Evolutionary conservation across 64 coral and sea anemone genomes (phyloP).

Genomic region (Stichodactyla helianthus): DNA sequence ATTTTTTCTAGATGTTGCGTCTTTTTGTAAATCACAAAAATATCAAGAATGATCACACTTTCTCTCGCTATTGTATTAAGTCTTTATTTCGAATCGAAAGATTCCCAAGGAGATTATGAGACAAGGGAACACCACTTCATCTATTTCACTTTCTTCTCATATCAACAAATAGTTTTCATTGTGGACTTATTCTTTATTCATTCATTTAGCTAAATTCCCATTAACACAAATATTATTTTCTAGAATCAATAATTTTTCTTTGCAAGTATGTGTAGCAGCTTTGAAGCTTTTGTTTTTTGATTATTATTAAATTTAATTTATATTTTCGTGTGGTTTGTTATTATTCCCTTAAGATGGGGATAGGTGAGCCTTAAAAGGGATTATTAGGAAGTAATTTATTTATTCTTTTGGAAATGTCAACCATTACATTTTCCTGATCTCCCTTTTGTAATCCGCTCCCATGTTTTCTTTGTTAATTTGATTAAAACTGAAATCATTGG

Average conservation of each 20-base stretch:
- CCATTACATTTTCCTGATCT: neutral
- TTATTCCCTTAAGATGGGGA: neutral
- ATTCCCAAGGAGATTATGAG: too few relatives aligned
- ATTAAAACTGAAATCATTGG: neutral
- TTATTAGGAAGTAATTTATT: neutral
- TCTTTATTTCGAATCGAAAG: too few relatives aligned
- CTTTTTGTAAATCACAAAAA: neutral
- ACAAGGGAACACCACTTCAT: too few relatives aligned
- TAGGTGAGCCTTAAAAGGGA: neutral
- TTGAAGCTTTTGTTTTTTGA: neutral
- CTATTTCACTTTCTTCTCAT: neutral
- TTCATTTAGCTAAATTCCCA: neutral
- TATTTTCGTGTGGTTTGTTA: neutral
- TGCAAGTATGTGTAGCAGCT: neutral
- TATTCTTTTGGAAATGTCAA: neutral
- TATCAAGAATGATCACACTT: too few relatives aligned
- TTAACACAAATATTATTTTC: neutral
- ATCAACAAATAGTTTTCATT: too few relatives aligned
- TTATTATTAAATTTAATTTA: conserved; percentile 16
- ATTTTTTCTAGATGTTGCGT: neutral
- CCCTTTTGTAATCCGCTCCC: neutral
- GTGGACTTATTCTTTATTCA: neutral
- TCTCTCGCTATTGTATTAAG: too few relatives aligned
- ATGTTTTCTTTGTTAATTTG: neutral
- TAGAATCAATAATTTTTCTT: neutral